A percentile compares a stretch with the other conserved stretches of the same genome.
phyloP scores from a whole-genome alignment of 2,888 invertebrate species.

The Drosophila ustulata region DNA sequence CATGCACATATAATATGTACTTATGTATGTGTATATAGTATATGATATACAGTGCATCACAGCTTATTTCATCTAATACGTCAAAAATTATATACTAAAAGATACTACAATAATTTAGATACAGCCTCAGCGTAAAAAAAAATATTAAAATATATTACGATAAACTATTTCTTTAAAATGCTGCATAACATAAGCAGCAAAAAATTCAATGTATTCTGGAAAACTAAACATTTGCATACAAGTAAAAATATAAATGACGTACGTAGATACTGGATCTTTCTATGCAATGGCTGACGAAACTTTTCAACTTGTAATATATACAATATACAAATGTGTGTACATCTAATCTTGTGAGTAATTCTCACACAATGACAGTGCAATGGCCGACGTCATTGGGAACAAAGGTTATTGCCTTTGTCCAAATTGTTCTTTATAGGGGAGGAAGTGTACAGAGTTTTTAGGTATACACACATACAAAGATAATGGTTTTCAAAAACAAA shows the following conservation, averaged over 20 bases:
- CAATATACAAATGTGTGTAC: background rate
- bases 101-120: too few relatives aligned
- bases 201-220: too few relatives aligned
- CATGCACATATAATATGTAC: background rate
- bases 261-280: background rate
- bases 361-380: conserved; percentile 21
- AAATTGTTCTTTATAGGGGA: conserved; percentile 7
- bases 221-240: too few relatives aligned
- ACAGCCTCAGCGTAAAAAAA: too few relatives aligned
- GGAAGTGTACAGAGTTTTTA: conserved; percentile 1
- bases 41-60: background rate
- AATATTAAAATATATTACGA: too few relatives aligned
- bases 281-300: conserved; percentile 14
- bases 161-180: too few relatives aligned
- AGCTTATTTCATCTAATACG: background rate
- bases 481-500: conserved; percentile 22
- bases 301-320: background rate
- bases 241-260: background rate
- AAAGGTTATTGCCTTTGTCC: conserved; percentile 39
- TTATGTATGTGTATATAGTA: too few relatives aligned
- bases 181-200: too few relatives aligned
- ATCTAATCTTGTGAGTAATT: conserved; percentile 12
- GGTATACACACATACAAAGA: background rate
- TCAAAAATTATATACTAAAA: too few relatives aligned
- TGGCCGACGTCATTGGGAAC: conserved; percentile 15